phyloP scores from a whole-genome alignment of 2,888 invertebrate species.

The Melanophora roralis region DNA sequence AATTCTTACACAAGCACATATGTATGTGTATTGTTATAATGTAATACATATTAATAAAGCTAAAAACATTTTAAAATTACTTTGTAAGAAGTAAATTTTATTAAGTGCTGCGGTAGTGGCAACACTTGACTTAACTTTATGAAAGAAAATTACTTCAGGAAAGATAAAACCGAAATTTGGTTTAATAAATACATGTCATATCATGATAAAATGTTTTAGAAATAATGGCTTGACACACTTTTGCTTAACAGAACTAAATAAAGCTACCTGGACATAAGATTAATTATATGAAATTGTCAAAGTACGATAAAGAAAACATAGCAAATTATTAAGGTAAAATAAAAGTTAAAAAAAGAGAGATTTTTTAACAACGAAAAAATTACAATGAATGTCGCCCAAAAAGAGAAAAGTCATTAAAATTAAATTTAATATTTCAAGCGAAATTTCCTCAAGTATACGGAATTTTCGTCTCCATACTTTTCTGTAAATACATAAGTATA shows the following conservation, averaged over 20 bases:
- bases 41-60: too few species aligned
- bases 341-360: background rate
- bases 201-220: background rate
- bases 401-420: background rate
- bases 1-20: too few species aligned
- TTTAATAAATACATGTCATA: background rate
- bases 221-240: background rate
- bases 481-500: background rate
- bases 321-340: background rate
- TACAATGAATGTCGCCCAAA: background rate
- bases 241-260: background rate
- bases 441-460: background rate
- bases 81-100: background rate
- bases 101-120: background rate
- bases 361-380: background rate
- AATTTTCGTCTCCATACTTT: background rate
- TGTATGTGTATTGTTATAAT: too few species aligned
- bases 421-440: background rate
- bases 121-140: background rate
- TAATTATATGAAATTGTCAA: slow-evolving; percentile 1
- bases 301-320: background rate
- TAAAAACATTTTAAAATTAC: background rate
- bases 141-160: background rate
- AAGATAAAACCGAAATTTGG: background rate
- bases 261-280: background rate